These are phyloP conservation scores for Schizopygopsis malacanthus DNA, from an alignment of 2,797 vertebrate genomes.

Conservation along the genomic window DNA sequence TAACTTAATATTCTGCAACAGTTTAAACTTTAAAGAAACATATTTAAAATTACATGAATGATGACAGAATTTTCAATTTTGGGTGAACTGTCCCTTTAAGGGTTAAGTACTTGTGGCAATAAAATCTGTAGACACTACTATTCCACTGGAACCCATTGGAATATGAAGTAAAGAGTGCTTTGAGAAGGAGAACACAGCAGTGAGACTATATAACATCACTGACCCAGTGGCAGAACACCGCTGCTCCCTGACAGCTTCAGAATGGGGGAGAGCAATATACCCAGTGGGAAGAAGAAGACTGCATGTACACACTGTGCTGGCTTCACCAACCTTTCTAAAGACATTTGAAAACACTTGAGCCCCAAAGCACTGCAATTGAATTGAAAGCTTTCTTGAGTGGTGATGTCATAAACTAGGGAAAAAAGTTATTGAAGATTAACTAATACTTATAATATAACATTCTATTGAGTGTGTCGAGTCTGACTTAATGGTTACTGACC, in stretches of 20 bases:
- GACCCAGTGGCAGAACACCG: not conserved
- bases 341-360: constrained; percentile 1
- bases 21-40: no score
- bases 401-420: constrained; percentile 23
- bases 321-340: constrained; percentile 19
- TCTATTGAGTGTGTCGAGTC: not conserved
- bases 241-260: constrained; percentile 28
- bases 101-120: no score
- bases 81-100: no score
- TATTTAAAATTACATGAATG: no score
- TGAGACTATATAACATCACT: constrained; percentile 5
- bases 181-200: constrained; percentile 19
- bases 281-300: constrained; percentile 23
- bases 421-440: not conserved
- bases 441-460: not conserved
- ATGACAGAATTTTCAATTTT: no score
- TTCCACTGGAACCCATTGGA: no score
- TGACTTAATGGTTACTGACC: not conserved
- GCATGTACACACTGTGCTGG: constrained; percentile 12
- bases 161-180: not conserved
- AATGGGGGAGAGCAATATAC: not conserved
- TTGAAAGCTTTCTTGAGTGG: constrained; percentile 35
- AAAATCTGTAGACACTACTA: no score
- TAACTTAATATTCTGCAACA: no score
- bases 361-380: constrained; percentile 18